Evolutionary conservation across 2,888 invertebrate genomes (phyloP), one percentile per base, ranked within the genome.

Genomic region (Chrysolina oricalcia): DNA sequence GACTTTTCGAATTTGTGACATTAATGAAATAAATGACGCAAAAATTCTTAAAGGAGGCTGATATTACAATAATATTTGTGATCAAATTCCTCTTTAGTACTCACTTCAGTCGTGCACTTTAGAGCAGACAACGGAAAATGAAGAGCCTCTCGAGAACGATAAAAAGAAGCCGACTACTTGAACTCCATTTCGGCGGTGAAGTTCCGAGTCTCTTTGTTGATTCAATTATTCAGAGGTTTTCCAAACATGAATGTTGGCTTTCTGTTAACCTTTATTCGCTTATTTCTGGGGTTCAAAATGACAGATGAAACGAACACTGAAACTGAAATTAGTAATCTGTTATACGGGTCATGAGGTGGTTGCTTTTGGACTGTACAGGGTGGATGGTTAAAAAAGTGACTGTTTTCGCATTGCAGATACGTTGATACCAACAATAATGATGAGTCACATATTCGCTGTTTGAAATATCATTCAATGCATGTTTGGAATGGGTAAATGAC

Each of bases 121-220:
- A 11, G 19, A 23, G n/a, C 9, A 59, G 59, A 59, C 59, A 59
- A n/a, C 27, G 59, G 35, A 59, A 59, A 59, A 59, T 59, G 59
- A 59, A 59, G 59, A 59, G 59, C n/a, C 59, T 59, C 59, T 59
- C 59, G 17, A 59, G 50, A 19, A 50, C n/a, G n/a, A 50, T 50
- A 8, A 8, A 59, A 17, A 59, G 27, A n/a, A 59, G 13, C 13
- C 27, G 27, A 59, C 27, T n/a, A 59, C 59, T 23, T 9, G n/a
- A 59, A 59, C 35, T 59, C 59, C n/a, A 27, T 59, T 59, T 21
- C 9, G 8, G 59, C 59, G 27, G 27, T 17, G 35, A 27, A 59
- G 59, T 59, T 59, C n/a, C n/a, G 9, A 27, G 27, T n/a, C 59
- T 59, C 35, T 59, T 59, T n/a, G 35, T 59, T 59, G 35, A n/a